Conservation (phyloP, 2,797 vertebrate species). For the Myiotriccus ornatus region DNA sequence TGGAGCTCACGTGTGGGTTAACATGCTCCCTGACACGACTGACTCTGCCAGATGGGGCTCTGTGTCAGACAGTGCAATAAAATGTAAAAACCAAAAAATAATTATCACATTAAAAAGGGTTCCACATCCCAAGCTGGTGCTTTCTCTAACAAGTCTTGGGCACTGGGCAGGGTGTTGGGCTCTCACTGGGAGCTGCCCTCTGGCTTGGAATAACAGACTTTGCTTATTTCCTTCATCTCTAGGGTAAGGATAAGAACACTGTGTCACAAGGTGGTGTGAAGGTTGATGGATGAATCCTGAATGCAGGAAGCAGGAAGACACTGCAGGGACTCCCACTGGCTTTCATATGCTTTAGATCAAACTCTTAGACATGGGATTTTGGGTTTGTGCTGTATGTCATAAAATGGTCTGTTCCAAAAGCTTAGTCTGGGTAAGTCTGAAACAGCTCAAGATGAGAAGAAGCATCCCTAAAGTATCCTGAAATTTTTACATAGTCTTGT, state of each 20-base stretch:
- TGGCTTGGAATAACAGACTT: neutral
- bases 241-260: neutral
- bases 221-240: neutral
- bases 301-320: neutral
- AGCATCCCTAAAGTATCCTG: neutral
- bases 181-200: neutral
- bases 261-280: neutral
- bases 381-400: neutral
- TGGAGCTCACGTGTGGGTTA: constrained; percentile 33
- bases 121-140: neutral
- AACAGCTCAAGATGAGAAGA: neutral
- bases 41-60: neutral
- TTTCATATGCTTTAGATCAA: neutral
- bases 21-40: neutral
- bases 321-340: neutral
- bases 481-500: neutral
- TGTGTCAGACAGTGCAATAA: neutral
- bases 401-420: neutral
- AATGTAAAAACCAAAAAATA: neutral
- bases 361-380: neutral
- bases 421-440: neutral
- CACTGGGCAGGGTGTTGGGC: neutral
- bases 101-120: neutral
- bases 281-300: neutral
- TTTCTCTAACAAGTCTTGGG: neutral